phyloP scores from a whole-genome alignment of 2,113 vertebrate genomes.

The Ictidomys tridecemlineatus region DNA sequence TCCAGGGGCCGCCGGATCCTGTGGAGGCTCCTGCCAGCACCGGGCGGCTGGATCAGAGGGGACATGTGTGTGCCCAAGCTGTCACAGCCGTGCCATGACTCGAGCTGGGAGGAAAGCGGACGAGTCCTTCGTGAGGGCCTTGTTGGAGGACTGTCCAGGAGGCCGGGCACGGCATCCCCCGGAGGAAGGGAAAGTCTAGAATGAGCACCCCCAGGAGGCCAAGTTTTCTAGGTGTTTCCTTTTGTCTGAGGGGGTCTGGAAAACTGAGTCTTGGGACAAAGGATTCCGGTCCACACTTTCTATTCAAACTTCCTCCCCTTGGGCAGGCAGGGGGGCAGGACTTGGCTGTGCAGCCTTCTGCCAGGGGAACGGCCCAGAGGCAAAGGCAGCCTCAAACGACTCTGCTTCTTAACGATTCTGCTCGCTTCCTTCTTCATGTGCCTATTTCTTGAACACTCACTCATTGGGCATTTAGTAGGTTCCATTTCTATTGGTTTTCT shows the following conservation, averaged over 20 bases:
- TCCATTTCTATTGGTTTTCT: not conserved
- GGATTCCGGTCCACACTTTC: not conserved
- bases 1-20: slow-evolving; percentile 63
- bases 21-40: slow-evolving; percentile 70
- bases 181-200: not conserved
- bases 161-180: rapidly evolving
- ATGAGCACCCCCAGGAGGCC: not conserved
- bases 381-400: not conserved
- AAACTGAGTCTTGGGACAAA: not conserved
- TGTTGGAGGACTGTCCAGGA: not conserved
- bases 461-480: not conserved
- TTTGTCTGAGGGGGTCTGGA: not conserved
- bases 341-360: not conserved
- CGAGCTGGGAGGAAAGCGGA: slow-evolving; percentile 57
- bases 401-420: not conserved
- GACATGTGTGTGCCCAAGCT: slow-evolving; percentile 63
- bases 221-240: not conserved
- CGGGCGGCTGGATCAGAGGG: slow-evolving; percentile 73
- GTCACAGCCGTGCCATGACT: slow-evolving; percentile 58
- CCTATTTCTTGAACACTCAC: not conserved
- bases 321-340: not conserved
- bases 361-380: not conserved
- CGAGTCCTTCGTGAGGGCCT: too few relatives aligned
- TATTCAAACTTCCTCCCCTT: not conserved
- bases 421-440: not conserved